These are phyloP conservation scores for Malurus melanocephalus DNA, from an alignment of 2,113 vertebrate genomes.

Conservation along the genomic window DNA sequence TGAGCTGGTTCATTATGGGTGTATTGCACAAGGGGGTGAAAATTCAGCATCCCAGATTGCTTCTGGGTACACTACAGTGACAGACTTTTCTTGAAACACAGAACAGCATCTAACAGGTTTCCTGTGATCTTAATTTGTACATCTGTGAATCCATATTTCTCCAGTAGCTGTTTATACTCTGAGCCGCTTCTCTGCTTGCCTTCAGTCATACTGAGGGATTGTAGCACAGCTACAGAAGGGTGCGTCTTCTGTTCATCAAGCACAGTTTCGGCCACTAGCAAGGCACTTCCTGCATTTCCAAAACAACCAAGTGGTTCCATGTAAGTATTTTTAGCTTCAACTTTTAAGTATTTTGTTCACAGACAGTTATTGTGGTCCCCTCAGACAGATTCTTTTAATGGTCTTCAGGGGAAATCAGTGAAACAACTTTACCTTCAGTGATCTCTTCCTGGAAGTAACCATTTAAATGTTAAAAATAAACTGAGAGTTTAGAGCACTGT, in stretches of 20 bases:
- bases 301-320: conserved; percentile 32
- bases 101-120: conserved; percentile 79
- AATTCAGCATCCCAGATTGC: neutral
- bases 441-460: neutral
- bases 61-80: neutral
- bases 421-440: neutral
- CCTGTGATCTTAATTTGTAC: conserved; percentile 72
- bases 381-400: neutral
- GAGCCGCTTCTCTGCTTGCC: conserved; percentile 80
- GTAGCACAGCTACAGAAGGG: conserved; percentile 76
- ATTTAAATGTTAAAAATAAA: neutral
- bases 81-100: conserved; percentile 72
- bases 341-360: neutral
- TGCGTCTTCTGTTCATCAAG: conserved; percentile 73
- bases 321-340: neutral
- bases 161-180: conserved; percentile 79
- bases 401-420: neutral
- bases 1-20: neutral
- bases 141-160: conserved; percentile 74
- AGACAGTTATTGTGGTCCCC: neutral
- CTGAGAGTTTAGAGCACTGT: neutral
- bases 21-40: neutral
- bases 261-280: conserved; percentile 86
- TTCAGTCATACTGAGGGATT: conserved; percentile 84
- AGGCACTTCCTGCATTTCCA: conserved; percentile 74